Base-by-base conservation (phyloP, 2,888 invertebrate species). In the Melipona beecheii region DNA sequence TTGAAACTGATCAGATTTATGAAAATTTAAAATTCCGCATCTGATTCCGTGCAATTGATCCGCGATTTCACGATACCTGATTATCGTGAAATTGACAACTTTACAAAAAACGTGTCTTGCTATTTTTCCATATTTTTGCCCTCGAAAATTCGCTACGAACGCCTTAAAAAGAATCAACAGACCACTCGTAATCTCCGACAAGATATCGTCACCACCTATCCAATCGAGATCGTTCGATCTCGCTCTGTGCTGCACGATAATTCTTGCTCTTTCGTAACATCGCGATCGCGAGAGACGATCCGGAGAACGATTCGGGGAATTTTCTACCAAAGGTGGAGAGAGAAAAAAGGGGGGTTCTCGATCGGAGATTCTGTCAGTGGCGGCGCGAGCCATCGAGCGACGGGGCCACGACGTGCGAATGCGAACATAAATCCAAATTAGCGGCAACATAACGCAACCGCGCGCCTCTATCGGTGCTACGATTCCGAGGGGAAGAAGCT, bases 351-450 rank as follows among this genome's bases (percentile, higher is more conserved):
- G 50, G 3, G 65, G 72, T 60, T 56, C 11, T 50, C 83, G 84
- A 86, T 84, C 82, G 83, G 77, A 68, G 85, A 86, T 78, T 83
- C 75, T 73, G 78, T 64, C 66, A 52, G 75, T 52, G 75, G 73
- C 66, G 74, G 83, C 71, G 62, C 81, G 71, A 89, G 78, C 78
- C 79, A 81, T 87, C 71, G 85, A 60, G 50, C 54, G 75, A 68
- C 83, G 75, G 74, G 69, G 73, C 76, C 73, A 86, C 56, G 92
- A 93, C 93, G 91, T 91, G 90, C 92, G 90, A 93, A 93, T 92
- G 91, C 90, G 92, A 93, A 93, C 94, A 94, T 94, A 94, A 94
- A 94, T 94, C 93, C 94, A 94, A 94, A 94, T 94, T 94, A 94
- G 94, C 93, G 92, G 90, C 88, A 90, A 90, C 87, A 89, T 90